Percentiles rank a stretch among this genome's conserved stretches.
Conservation (phyloP, 2,888 invertebrate genomes). For the Parnassius mnemosyne region DNA sequence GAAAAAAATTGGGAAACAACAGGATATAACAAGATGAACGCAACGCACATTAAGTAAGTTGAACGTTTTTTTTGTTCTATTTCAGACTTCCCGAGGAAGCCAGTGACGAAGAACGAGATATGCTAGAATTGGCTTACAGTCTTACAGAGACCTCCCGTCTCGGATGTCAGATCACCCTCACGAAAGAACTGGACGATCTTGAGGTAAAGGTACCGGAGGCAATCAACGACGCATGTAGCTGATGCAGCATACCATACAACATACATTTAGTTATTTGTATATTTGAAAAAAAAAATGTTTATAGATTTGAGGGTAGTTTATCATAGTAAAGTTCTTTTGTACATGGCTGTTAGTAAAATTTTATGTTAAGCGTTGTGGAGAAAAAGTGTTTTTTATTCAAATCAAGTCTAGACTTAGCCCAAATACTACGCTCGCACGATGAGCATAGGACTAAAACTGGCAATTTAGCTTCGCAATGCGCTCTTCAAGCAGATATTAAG, state of each 20-base stretch:
- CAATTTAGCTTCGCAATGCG: too few species aligned
- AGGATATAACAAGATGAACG: too few species aligned
- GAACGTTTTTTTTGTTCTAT: neutral
- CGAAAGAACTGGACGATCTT: slow-evolving; percentile 91
- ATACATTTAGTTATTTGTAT: neutral
- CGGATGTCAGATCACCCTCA: slow-evolving; percentile 95
- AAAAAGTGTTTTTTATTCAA: too few species aligned
- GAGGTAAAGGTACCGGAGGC: slow-evolving; percentile 92
- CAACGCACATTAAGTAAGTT: too few species aligned
- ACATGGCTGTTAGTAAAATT: too few species aligned
- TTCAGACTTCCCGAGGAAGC: slow-evolving; percentile 86
- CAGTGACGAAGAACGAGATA: slow-evolving; percentile 96
- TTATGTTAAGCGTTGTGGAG: too few species aligned
- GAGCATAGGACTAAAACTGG: too few species aligned
- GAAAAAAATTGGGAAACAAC: too few species aligned
- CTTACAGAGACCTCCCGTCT: slow-evolving; percentile 95
- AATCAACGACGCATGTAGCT: slow-evolving; percentile 89
- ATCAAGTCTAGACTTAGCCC: too few species aligned
- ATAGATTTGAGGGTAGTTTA: slow-evolving; percentile 4
- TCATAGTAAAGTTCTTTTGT: neutral
- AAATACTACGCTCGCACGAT: too few species aligned
- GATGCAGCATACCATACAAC: slow-evolving; percentile 37
- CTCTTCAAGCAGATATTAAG: too few species aligned
- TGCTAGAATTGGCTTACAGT: slow-evolving; percentile 98
- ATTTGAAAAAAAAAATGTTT: neutral